These are phyloP conservation scores for Cyclopterus lumpus DNA, from an alignment of 2,797 vertebrate genomes.

Conservation along the genomic window DNA sequence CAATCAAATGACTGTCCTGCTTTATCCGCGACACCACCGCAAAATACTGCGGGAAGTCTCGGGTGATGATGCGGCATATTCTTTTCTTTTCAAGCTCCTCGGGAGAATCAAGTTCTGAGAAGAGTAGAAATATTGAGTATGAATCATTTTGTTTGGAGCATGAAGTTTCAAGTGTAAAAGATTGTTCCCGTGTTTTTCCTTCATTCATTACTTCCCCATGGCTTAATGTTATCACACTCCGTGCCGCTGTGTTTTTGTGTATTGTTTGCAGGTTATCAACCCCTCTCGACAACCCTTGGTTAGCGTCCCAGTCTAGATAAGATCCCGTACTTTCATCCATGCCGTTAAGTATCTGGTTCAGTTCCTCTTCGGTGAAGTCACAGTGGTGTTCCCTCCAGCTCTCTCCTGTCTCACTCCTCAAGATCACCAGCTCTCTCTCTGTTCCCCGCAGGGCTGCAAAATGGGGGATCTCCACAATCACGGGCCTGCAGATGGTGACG, in stretches of 20 bases:
- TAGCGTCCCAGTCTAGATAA: slow-evolving; percentile 3
- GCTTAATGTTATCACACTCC: not conserved
- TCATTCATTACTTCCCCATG: not conserved
- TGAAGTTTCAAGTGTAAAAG: not conserved
- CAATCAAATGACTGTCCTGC: slow-evolving; percentile 96
- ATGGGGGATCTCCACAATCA: slow-evolving; percentile 98
- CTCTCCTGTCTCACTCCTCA: slow-evolving; percentile 96
- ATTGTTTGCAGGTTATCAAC: not conserved
- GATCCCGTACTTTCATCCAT: slow-evolving; percentile 94
- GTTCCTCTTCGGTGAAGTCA: slow-evolving; percentile 94
- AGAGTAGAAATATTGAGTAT: slow-evolving; percentile 11
- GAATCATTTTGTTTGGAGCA: not conserved
- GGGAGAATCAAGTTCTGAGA: slow-evolving; percentile 91
- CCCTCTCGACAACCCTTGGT: not conserved
- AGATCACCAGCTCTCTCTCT: slow-evolving; percentile 94
- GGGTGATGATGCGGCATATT: slow-evolving; percentile 97
- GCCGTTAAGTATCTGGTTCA: slow-evolving; percentile 97
- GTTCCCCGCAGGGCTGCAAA: slow-evolving; percentile 95
- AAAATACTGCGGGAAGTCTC: slow-evolving; percentile 98
- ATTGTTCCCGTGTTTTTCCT: not conserved
- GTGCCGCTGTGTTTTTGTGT: not conserved
- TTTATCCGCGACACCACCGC: slow-evolving; percentile 96
- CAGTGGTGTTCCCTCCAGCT: slow-evolving; percentile 98
- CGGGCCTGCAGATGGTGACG: slow-evolving; percentile 86
- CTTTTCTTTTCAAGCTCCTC: slow-evolving; percentile 97